Percentiles rank a stretch among this genome's conserved stretches.
phyloP scores from a whole-genome alignment of 2,888 invertebrate species.

The Plebejus melissa region DNA sequence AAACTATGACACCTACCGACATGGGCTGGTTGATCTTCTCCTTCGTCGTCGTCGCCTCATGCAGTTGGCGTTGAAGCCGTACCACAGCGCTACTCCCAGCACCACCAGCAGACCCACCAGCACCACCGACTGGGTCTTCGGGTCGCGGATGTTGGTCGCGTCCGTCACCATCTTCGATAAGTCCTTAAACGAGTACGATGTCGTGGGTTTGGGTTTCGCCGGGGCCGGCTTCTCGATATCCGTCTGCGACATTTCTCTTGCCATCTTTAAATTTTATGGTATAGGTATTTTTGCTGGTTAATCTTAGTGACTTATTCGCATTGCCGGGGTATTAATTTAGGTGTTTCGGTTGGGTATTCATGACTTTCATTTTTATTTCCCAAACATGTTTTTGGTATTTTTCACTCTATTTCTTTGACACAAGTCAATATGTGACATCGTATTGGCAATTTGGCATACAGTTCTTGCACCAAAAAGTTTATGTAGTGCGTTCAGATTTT shows the following conservation, averaged over 20 bases:
- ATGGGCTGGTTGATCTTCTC: conserved; percentile 35
- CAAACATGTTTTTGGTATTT: neutral
- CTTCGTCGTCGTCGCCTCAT: conserved; percentile 44
- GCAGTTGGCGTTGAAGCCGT: conserved; percentile 49
- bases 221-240: neutral
- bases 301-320: neutral
- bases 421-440: neutral
- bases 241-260: neutral
- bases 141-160: conserved; percentile 42
- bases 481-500: neutral
- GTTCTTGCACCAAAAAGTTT: conserved; percentile 2
- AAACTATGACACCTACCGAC: conserved; percentile 30
- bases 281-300: neutral
- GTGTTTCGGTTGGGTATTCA: neutral
- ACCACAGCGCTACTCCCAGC: conserved; percentile 49
- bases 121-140: conserved; percentile 49
- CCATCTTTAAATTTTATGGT: neutral
- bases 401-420: neutral
- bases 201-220: neutral
- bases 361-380: neutral
- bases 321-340: neutral
- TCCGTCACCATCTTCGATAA: conserved; percentile 25
- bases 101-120: conserved; percentile 48
- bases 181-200: neutral
- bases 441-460: neutral